Evolutionary conservation across 1,140 invertebrate genomes (phyloP).

Genomic region (Drosophila sproati): DNA sequence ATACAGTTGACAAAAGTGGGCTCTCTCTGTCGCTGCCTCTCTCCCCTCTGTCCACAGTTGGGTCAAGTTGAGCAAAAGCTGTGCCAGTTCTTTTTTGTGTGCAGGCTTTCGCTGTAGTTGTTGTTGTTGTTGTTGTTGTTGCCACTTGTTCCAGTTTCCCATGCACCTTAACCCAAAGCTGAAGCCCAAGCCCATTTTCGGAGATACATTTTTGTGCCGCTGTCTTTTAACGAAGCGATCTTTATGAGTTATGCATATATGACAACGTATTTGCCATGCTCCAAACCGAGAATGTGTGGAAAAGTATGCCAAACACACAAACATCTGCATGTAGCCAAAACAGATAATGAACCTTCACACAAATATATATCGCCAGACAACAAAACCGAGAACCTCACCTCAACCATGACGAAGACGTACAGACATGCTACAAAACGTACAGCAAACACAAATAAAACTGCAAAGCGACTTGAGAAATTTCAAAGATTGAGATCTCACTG

Average conservation of each 20-base stretch:
- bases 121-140: no score
- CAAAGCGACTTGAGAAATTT: constrained; percentile 32
- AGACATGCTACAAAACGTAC: constrained; percentile 8
- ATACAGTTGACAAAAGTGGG: constrained; percentile 57
- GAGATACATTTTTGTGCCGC: constrained; percentile 39
- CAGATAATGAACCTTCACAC: constrained; percentile 61
- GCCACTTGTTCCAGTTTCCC: constrained; percentile 82
- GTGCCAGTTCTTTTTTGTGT: constrained; percentile 75
- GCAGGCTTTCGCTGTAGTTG: constrained; percentile 72
- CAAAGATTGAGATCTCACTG: constrained; percentile 57
- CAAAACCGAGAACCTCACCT: constrained; percentile 6
- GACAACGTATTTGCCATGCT: constrained; percentile 43
- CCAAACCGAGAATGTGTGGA: constrained; percentile 4
- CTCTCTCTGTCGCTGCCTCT: constrained; percentile 9
- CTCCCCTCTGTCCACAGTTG: constrained; percentile 17
- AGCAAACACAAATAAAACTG: constrained; percentile 23
- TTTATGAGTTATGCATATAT: constrained; percentile 78
- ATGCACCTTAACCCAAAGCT: constrained; percentile 77
- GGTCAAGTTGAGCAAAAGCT: constrained; percentile 80
- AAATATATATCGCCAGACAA: constrained; percentile 22
- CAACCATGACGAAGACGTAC: constrained; percentile 9
- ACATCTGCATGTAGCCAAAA: constrained; percentile 17
- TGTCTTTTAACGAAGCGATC: constrained; percentile 47
- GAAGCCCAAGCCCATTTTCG: constrained; percentile 69
- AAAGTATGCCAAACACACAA: constrained; percentile 65